Percentiles rank a stretch among this genome's conserved stretches.
Evolutionary conservation across 2,797 vertebrate genomes (phyloP).

Genomic region (Pseudotriccus pelzelni): DNA sequence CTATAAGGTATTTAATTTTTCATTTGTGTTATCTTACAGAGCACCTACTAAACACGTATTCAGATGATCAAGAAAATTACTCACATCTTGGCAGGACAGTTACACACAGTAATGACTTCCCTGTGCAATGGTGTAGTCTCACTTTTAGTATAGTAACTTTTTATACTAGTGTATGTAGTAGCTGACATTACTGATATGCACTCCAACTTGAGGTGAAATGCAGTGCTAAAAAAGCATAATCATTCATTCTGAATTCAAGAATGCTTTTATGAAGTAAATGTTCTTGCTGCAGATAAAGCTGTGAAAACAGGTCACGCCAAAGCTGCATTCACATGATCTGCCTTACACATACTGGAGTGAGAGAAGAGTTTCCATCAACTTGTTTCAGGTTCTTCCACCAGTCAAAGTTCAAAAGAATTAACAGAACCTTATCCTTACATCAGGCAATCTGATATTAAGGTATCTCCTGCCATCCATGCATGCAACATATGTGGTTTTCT

Average conservation of each 20-base stretch:
- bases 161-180: neutral
- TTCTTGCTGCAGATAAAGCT: neutral
- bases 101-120: neutral
- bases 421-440: neutral
- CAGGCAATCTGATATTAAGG: neutral
- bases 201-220: neutral
- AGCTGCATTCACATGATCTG: neutral
- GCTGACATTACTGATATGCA: neutral
- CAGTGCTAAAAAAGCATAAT: neutral
- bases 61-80: neutral
- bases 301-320: neutral
- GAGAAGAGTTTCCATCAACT: neutral
- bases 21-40: neutral
- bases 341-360: neutral
- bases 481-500: neutral
- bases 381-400: neutral
- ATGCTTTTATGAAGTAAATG: neutral
- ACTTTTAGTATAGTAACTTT: neutral
- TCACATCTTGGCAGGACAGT: neutral
- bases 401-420: neutral
- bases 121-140: neutral
- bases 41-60: neutral
- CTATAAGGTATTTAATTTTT: neutral
- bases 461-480: neutral
- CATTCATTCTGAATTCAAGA: neutral